Evolutionary conservation across 2,113 vertebrate species (phyloP), one percentile per base, ranked within the genome.

Genomic region (Erythrolamprus reginae): DNA sequence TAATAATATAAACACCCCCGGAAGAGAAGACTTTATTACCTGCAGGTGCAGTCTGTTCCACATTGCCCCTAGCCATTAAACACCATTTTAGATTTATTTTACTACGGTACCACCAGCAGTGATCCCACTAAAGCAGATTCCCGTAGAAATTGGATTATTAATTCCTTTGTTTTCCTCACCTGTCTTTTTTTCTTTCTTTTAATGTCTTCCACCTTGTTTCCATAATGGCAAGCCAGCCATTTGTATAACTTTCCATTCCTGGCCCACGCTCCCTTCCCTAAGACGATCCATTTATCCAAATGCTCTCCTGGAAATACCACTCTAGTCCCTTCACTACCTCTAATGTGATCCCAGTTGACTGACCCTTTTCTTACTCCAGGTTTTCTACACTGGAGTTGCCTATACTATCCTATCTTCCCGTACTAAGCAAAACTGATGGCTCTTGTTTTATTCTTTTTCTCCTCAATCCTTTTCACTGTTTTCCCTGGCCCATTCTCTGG

Each of bases 161-260:
- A 58, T 83, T 47, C 52, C 83, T 51, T 58, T 84, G n/a, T 51
- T 88, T 88, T 26, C 86, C 51, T 91, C 85, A 87, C 12, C 26
- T 8, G 4, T 82, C 85, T n/a, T n/a, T n/a, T n/a, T n/a, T n/a
- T 56, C 50, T 86, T 86, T 42, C 84, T 91, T 90, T 88, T 82
- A 53, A 33, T 84, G 86, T 61, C 82, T 70, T 90, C 92, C 89
- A 90, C 93, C 82, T 24, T 83, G 90, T 94, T n/a, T 77, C 92
- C 38, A 15, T 45, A 50, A 48, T 0, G 17, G 28, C 17, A 1
- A 26, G 13, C 55, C 47, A 51, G 5, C 26, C 21, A n/a, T 13
- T 88, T 77, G 48, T 92, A 90, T 93, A 90, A 91, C 91, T 56
- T 48, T 89, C 47, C 10, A 65, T 70, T 33, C 53, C 88, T 83